phyloP scores from a whole-genome alignment of 2,113 vertebrate species.

The Archocentrus centrarchus region DNA sequence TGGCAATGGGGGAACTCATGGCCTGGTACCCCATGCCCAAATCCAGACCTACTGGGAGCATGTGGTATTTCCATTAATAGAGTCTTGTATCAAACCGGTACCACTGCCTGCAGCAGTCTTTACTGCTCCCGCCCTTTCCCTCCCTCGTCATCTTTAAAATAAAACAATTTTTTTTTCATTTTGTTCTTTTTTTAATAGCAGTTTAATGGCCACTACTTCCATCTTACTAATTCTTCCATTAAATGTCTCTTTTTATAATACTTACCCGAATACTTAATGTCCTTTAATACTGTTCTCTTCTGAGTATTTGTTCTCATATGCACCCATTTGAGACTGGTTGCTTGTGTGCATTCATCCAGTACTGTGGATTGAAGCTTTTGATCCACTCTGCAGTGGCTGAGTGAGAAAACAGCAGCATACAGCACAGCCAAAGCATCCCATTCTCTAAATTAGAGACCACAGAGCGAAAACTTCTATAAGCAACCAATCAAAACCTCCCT shows the following conservation, averaged over 20 bases:
- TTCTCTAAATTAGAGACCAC: slow-evolving; percentile 36
- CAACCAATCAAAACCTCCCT: slow-evolving; percentile 46
- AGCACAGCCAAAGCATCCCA: slow-evolving; percentile 14
- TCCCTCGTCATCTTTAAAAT: not conserved
- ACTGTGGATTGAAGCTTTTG: not conserved
- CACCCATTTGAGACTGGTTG: not conserved
- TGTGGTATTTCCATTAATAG: slow-evolving; percentile 70
- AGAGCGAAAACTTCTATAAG: slow-evolving; percentile 18
- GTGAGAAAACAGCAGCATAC: not conserved
- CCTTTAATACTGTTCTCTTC: not conserved
- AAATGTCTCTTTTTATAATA: not conserved
- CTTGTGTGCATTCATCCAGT: not conserved
- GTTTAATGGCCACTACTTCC: not conserved
- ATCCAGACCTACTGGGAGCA: slow-evolving; percentile 36
- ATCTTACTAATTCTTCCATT: not conserved
- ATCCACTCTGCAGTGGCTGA: not conserved
- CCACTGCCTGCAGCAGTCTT: slow-evolving; percentile 45
- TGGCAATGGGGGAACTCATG: not conserved
- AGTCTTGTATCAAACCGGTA: slow-evolving; percentile 45
- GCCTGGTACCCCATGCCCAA: slow-evolving; percentile 35
- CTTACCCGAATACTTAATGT: not conserved
- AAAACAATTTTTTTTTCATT: not conserved
- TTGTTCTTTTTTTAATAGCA: not conserved
- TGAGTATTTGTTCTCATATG: not conserved
- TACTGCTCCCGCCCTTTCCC: not conserved